Evolutionary conservation across 2,888 invertebrate species (phyloP), one percentile per base, ranked within the genome.

Genomic region (Hydroisotoma schaefferi): DNA sequence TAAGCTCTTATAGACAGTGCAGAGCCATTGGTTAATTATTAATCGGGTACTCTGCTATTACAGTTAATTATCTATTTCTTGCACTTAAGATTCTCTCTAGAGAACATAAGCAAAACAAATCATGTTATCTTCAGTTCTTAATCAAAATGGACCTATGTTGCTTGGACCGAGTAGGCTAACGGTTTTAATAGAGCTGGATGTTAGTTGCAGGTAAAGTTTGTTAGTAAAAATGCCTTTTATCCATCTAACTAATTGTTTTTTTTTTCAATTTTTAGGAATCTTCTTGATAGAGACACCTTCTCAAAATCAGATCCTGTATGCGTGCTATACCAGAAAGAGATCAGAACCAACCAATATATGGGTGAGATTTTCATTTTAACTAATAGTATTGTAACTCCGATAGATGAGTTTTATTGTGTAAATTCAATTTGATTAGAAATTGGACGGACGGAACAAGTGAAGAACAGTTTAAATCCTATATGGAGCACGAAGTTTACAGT

Each of bases 241-340:
- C 5, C 22, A 40, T 33, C 10, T 37, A 52, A 33, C 8, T 33
- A 8, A 33, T 10, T 26, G 26, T n/a, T 25, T 5, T 49, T 49
- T 4, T 5, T 18, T 52, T 46, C 55, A 28, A 40, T 52, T 74
- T 75, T 29, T 71, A 78, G 78, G 57, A 76, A 76, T 60, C 67
- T 79, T n/a, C 59, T 73, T 55, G 77, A 79, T 62, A 73, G 73
- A 46, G 79, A 79, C 68, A 71, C 76, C 2, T 74, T 78, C 56
- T 78, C 79, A 2, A 79, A 79, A 68, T 78, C 78, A 8, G 79
- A 79, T 69, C 79, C 79, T 1, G 74, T 78, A 60, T 77, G 77
- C 74, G 76, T 78, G n/a, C 61, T 78, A 8, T 75, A 72, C 60
- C 56, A 68, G 47, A 72, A 77, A 55, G 73, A 74, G 49, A 60